These are phyloP conservation scores for Mactra quadrangularis DNA, from an alignment of 1,140 invertebrate genomes.

Conservation along the genomic window DNA sequence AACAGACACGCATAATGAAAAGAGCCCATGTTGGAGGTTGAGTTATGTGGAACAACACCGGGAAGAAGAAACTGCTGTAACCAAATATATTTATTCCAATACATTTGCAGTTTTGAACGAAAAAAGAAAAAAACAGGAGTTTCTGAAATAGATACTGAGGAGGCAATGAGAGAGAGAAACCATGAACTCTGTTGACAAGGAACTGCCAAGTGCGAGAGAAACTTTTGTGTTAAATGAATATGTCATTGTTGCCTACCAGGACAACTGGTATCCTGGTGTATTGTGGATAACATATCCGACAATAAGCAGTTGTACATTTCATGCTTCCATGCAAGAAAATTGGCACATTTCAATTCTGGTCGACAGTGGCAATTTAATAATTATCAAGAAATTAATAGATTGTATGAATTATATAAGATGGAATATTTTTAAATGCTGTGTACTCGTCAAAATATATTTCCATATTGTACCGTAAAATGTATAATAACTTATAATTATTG, in stretches of 20 bases:
- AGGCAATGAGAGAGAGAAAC: too few species aligned
- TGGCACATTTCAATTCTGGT: slow-evolving; percentile 7
- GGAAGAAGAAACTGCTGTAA: not conserved
- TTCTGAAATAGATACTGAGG: too few species aligned
- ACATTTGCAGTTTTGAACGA: slow-evolving; percentile 11
- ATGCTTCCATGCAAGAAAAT: not conserved
- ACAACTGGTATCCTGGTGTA: slow-evolving; percentile 37
- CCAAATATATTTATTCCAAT: not conserved
- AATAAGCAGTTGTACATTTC: not conserved
- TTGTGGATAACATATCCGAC: not conserved
- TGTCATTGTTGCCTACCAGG: slow-evolving; percentile 22
- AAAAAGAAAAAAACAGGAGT: not conserved
- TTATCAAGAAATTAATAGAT: not conserved
- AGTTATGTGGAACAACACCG: not conserved
- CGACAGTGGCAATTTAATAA: slow-evolving; percentile 7
- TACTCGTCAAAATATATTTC: too few species aligned
- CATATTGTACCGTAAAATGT: too few species aligned
- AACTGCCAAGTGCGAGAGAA: not conserved
- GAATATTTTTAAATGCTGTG: too few species aligned
- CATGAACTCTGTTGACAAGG: too few species aligned
- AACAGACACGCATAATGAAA: not conserved
- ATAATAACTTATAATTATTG: too few species aligned
- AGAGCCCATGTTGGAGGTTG: not conserved
- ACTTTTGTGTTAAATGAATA: not conserved
- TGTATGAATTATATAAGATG: too few species aligned